These are phyloP conservation scores for Dasypogon diadema DNA, from an alignment of 2,888 invertebrate genomes.

Conservation along the genomic window DNA sequence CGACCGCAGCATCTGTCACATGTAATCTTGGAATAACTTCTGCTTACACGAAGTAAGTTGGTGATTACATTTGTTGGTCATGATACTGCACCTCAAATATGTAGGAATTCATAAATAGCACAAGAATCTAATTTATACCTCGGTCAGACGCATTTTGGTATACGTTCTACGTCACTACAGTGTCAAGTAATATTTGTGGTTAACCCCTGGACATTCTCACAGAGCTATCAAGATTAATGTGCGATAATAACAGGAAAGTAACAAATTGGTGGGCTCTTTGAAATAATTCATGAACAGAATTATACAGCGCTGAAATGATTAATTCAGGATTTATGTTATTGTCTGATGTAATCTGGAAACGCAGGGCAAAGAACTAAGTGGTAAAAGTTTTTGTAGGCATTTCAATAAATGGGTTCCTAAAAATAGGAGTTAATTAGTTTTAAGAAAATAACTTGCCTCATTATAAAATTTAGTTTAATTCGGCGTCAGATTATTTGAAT, in stretches of 20 bases:
- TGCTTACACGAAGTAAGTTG: constrained; percentile 5
- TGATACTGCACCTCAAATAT: constrained; percentile 24
- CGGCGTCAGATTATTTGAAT: too few relatives aligned
- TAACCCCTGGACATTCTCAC: constrained; percentile 15
- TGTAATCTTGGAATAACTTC: constrained; percentile 10
- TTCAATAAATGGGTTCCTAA: too few relatives aligned
- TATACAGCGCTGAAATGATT: background rate
- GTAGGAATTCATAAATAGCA: constrained; percentile 26
- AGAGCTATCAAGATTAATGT: constrained; percentile 25
- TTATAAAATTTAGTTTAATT: too few relatives aligned
- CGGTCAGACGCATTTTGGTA: background rate
- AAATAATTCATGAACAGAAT: background rate
- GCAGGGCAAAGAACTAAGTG: too few relatives aligned
- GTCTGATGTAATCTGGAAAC: too few relatives aligned
- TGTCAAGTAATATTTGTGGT: constrained; percentile 23
- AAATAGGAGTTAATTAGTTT: too few relatives aligned
- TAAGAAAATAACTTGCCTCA: too few relatives aligned
- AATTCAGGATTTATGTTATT: background rate
- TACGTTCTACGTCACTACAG: background rate
- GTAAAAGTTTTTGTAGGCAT: too few relatives aligned
- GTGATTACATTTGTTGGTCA: constrained; percentile 37
- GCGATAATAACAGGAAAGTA: constrained; percentile 22
- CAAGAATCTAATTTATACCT: constrained; percentile 28
- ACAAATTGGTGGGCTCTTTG: constrained; percentile 34
- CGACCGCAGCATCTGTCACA: too few relatives aligned